These are phyloP conservation scores for Ptychodera flava DNA, from an alignment of 35 echinoderm and acorn worm species.

Conservation along the genomic window DNA sequence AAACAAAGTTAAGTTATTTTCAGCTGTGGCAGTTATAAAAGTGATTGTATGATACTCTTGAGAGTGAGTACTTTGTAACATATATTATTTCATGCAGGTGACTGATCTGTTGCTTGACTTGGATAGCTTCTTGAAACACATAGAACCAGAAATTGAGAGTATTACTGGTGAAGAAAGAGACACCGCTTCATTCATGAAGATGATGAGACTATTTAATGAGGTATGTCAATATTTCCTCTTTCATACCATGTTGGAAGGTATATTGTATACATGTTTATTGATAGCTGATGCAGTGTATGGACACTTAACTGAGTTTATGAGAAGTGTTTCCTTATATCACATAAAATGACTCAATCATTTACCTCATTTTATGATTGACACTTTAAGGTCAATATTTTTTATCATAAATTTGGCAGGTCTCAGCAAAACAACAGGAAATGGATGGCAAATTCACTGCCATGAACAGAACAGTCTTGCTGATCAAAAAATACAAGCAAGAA, in stretches of 20 bases:
- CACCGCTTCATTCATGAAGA: constrained; percentile 97
- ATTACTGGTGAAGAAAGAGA: constrained; percentile 97
- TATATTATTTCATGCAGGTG: constrained; percentile 45
- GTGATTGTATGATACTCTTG: background rate
- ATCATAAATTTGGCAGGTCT: constrained; percentile 76
- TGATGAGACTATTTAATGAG: constrained; percentile 99
- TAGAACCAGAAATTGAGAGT: constrained; percentile 96
- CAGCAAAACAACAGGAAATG: constrained; percentile 98
- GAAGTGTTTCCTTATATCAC: no score
- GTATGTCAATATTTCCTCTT: no score
- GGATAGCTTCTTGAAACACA: constrained; percentile 79
- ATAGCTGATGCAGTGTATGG: no score
- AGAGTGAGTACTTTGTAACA: no score
- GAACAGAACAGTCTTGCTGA: constrained; percentile 87
- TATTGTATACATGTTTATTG: no score
- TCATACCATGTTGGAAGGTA: no score
- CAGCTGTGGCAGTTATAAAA: background rate
- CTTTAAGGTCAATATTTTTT: no score
- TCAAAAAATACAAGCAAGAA: constrained; percentile 88
- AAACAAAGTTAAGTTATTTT: background rate
- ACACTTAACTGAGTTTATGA: no score
- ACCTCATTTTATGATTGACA: no score
- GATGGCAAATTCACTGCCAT: constrained; percentile 98
- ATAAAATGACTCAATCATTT: no score
- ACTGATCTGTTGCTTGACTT: constrained; percentile 74